Conservation (phyloP, 2,797 vertebrate species). For the Urocyon cinereoargenteus region DNA sequence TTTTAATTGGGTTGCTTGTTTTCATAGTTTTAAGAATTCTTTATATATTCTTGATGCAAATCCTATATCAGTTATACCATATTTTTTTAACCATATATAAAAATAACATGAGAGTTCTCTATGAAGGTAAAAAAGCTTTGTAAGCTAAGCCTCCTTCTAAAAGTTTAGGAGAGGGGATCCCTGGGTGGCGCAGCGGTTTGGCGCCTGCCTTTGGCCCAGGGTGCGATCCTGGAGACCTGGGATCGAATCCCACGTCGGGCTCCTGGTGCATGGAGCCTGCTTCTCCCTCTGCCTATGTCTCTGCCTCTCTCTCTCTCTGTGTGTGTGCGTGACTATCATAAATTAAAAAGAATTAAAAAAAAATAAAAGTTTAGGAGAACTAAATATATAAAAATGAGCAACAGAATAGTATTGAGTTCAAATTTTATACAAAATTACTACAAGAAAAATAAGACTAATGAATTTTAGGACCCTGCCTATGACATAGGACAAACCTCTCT, state of each 20-base stretch:
- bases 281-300: too few relatives aligned
- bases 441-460: neutral
- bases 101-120: neutral
- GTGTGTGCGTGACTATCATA: too few relatives aligned
- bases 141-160: neutral
- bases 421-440: neutral
- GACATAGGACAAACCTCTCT: neutral
- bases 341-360: too few relatives aligned
- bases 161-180: constrained; percentile 54
- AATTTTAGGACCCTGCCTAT: neutral
- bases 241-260: too few relatives aligned
- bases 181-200: too few relatives aligned
- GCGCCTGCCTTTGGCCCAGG: too few relatives aligned
- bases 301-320: too few relatives aligned
- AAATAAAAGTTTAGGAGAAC: constrained; percentile 44
- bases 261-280: too few relatives aligned
- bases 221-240: too few relatives aligned
- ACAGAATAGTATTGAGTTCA: neutral
- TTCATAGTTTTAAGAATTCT: neutral
- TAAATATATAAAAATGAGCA: neutral
- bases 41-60: neutral
- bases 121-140: neutral
- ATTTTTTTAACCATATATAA: neutral
- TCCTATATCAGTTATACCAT: neutral
- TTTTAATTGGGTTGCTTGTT: constrained; percentile 24